Conservation (phyloP, 1,140 invertebrate genomes). For the Drosophila saltans region DNA sequence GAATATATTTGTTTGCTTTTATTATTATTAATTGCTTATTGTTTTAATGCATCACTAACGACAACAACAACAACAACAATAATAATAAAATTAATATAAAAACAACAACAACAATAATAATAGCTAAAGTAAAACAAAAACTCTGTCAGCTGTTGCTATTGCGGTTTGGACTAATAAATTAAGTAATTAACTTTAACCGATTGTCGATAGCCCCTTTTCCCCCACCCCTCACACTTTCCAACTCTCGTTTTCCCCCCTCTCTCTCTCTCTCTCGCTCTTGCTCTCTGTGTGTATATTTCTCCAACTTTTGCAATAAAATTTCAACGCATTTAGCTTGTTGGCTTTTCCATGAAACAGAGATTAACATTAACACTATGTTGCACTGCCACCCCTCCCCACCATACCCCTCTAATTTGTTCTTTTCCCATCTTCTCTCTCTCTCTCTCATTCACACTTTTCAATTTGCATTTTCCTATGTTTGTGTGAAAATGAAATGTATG, state of each 20-base stretch:
- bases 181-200: slow-evolving; percentile 56
- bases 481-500: slow-evolving; percentile 42
- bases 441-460: not conserved
- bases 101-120: not conserved
- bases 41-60: slow-evolving; percentile 44
- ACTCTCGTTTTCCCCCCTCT: not conserved
- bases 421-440: not conserved
- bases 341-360: slow-evolving; percentile 4
- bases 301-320: slow-evolving; percentile 15
- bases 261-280: not conserved
- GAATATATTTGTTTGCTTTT: slow-evolving; percentile 57
- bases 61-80: not conserved
- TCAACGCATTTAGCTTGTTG: slow-evolving; percentile 4
- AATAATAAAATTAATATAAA: not conserved
- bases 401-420: not conserved
- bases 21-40: slow-evolving; percentile 64
- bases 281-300: not conserved
- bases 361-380: slow-evolving; percentile 15
- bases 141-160: slow-evolving; percentile 31
- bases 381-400: not conserved
- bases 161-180: slow-evolving; percentile 45
- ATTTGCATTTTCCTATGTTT: slow-evolving; percentile 17
- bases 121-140: slow-evolving; percentile 4
- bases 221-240: not conserved
- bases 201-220: slow-evolving; percentile 18